Evolutionary conservation across 1,140 invertebrate genomes (phyloP).

Genomic region (Plectus sambesii): DNA sequence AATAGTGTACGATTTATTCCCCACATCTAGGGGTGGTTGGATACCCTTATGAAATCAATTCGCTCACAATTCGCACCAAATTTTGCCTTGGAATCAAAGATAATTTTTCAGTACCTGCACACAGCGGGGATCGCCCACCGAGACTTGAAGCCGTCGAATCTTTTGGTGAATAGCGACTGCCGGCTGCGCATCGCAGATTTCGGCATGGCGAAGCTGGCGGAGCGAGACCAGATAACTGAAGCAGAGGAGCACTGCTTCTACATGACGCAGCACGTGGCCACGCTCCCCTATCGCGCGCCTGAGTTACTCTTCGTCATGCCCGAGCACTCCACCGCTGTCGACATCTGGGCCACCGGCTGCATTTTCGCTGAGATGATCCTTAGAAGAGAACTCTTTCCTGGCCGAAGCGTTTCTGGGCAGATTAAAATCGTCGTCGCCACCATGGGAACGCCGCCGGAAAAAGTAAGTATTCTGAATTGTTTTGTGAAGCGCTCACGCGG

Average conservation of each 20-base stretch:
- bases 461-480: constrained; percentile 23
- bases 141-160: constrained; percentile 51
- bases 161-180: constrained; percentile 51
- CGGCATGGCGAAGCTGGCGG: constrained; percentile 45
- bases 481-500: background rate
- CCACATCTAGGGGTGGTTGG: too few species aligned
- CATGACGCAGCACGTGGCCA: constrained; percentile 29
- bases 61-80: too few species aligned
- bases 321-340: constrained; percentile 27
- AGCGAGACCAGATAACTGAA: constrained; percentile 23
- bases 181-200: constrained; percentile 51
- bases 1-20: constrained; percentile 13
- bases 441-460: constrained; percentile 32
- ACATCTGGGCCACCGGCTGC: too few species aligned
- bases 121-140: constrained; percentile 51
- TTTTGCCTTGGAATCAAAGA: background rate
- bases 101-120: constrained; percentile 48
- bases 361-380: too few species aligned
- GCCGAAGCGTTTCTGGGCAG: constrained; percentile 35
- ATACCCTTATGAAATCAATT: background rate
- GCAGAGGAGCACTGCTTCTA: constrained; percentile 30
- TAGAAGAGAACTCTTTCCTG: too few species aligned
- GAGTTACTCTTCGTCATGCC: too few species aligned
- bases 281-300: constrained; percentile 26
- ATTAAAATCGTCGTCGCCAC: constrained; percentile 34